Conservation (phyloP, 2,888 invertebrate genomes). For the Fragum sueziense region DNA sequence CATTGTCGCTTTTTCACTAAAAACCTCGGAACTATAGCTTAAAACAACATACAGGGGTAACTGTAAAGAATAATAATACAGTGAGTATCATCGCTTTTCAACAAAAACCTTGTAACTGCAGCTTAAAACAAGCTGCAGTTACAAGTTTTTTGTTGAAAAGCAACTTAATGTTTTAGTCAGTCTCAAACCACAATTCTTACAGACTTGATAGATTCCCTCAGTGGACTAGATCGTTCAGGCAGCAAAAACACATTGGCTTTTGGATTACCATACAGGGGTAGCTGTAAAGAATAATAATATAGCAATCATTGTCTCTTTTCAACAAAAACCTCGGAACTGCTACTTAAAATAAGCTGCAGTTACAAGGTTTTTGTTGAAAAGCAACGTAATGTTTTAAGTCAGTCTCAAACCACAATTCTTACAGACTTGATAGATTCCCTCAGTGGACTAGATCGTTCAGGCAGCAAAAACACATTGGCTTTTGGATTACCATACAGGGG, state of each 20-base stretch:
- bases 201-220: conserved; percentile 51
- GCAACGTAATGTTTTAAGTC: conserved; percentile 60
- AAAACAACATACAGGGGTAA: too few relatives aligned
- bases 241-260: conserved; percentile 39
- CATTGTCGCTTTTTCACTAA: too few relatives aligned
- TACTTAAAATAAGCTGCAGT: too few relatives aligned
- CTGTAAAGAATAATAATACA: too few relatives aligned
- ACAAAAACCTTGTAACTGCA: too few relatives aligned
- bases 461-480: conserved; percentile 32
- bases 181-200: conserved; percentile 54
- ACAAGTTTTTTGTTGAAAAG: too few relatives aligned
- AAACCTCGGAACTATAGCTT: too few relatives aligned
- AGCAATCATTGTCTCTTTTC: too few relatives aligned
- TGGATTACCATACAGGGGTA: conserved; percentile 66
- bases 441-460: conserved; percentile 51
- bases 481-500: conserved; percentile 64
- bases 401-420: conserved; percentile 52
- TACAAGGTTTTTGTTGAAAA: too few relatives aligned
- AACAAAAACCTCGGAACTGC: too few relatives aligned
- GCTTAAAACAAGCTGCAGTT: too few relatives aligned
- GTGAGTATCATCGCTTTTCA: too few relatives aligned
- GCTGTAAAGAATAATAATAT: conserved; percentile 58
- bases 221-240: conserved; percentile 48
- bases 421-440: conserved; percentile 52
- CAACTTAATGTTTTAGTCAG: conserved; percentile 54